Base-by-base conservation (phyloP, 2,888 invertebrate species). In the Phragmatobia fuliginosa region DNA sequence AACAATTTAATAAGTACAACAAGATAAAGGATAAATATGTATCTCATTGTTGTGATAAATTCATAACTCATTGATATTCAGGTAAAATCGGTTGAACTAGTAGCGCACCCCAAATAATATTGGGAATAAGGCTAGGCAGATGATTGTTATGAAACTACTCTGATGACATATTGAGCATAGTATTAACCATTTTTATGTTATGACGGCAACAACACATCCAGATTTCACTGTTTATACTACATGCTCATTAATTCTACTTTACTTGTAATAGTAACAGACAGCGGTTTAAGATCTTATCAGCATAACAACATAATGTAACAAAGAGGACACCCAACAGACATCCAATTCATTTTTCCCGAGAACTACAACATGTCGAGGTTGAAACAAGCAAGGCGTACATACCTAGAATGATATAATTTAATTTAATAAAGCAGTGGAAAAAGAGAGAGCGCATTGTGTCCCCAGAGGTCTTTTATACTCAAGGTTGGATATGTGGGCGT, bases 371-470 rank as follows among this genome's bases (percentile, higher is more conserved):
- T 45, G 45, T 45, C 21, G 45, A 21, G 21, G 21, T 45, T 18
- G 21, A 49, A 21, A 49, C 49, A n/a, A n/a, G 10, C 49, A 49
- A 8, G 11, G 49, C 49, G 49, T 49, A n/a, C n/a, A 10, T n/a
- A n/a, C n/a, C n/a, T 49, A 21, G 49, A 49, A 49, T 49, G 8
- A 49, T 21, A 49, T 49, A 10, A 49, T 63, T 45, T 62, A 21
- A 45, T 61, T 49, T 63, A 63, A 63, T 49, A 56, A 65, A 38
- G 18, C 36, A 63, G 28, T 33, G 21, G 16, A 49, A 52, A 49
- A n/a, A 62, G 45, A 64, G n/a, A 33, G 14, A 52, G 32, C 2
- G 8, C 33, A 25, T 61, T 61, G 33, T 25, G 41, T 66, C 45
- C 28, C 25, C 21, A 60, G 18, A 18, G 41, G 41, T 59, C 32